phyloP scores from a whole-genome alignment of 2,888 invertebrate genomes.

The Idaea biselata region DNA sequence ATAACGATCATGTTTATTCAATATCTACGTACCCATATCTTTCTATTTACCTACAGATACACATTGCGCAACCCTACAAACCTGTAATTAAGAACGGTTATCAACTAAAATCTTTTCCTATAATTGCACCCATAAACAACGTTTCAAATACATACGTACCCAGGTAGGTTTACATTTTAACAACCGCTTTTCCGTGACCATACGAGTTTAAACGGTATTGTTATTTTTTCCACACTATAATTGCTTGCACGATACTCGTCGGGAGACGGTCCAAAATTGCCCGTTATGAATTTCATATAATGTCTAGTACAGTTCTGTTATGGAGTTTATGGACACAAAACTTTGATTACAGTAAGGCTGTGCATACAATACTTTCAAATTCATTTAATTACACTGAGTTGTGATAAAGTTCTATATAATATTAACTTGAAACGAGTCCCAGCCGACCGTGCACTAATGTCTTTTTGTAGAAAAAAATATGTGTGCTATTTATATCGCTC shows the following conservation, averaged over 20 bases:
- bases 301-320: not conserved
- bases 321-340: not conserved
- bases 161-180: not conserved
- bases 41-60: not conserved
- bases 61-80: not conserved
- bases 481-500: too few relatives aligned
- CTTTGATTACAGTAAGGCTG: not conserved
- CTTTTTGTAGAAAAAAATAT: too few relatives aligned
- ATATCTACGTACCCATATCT: not conserved
- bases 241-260: slow-evolving; percentile 11
- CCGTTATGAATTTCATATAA: not conserved
- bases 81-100: slow-evolving; percentile 15
- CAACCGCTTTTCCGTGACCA: slow-evolving; percentile 23
- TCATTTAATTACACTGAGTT: not conserved
- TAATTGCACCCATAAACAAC: slow-evolving; percentile 1
- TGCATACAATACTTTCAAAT: not conserved
- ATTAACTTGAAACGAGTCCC: too few relatives aligned
- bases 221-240: slow-evolving; percentile 25
- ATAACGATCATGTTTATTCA: not conserved
- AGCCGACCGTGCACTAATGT: too few relatives aligned
- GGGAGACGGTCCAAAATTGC: not conserved
- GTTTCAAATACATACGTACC: not conserved
- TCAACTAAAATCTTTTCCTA: not conserved
- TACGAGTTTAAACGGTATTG: slow-evolving; percentile 20
- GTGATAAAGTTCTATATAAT: too few relatives aligned